Evolutionary conservation across 1,140 invertebrate genomes (phyloP).

Genomic region (Bacillus rossius): DNA sequence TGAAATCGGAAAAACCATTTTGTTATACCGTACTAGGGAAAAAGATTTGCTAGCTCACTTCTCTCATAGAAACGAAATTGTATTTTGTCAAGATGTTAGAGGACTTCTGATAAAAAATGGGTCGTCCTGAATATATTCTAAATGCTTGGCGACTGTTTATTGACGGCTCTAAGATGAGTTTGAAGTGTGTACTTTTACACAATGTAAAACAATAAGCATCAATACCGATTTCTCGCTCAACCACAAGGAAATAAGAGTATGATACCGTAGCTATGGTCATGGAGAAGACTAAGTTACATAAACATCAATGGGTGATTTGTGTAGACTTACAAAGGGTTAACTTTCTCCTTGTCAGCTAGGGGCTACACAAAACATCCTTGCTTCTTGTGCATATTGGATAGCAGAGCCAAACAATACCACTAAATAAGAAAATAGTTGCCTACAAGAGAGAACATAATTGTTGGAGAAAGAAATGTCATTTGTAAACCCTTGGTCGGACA

Average conservation of each 20-base stretch:
- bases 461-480: conserved; percentile 13
- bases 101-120: background rate
- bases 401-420: conserved; percentile 4
- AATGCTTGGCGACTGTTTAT: conserved; percentile 21
- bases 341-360: conserved; percentile 12
- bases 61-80: background rate
- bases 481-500: background rate
- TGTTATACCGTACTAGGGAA: conserved; percentile 14
- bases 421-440: conserved; percentile 8
- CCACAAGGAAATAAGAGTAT: conserved; percentile 35
- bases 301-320: conserved; percentile 32
- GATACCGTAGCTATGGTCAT: conserved; percentile 26
- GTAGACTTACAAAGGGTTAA: conserved; percentile 26
- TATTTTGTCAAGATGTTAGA: background rate
- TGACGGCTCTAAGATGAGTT: conserved; percentile 34
- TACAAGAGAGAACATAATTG: conserved; percentile 8
- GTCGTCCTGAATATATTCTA: background rate
- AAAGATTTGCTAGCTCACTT: conserved; percentile 1
- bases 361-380: conserved; percentile 13
- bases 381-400: conserved; percentile 10
- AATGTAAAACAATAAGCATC: conserved; percentile 36
- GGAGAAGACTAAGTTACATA: conserved; percentile 31
- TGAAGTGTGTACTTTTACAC: conserved; percentile 38
- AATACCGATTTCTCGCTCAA: conserved; percentile 31
- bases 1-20: conserved; percentile 14